Conservation (phyloP, 2,888 invertebrate species). For the Chydorus sphaericus region DNA sequence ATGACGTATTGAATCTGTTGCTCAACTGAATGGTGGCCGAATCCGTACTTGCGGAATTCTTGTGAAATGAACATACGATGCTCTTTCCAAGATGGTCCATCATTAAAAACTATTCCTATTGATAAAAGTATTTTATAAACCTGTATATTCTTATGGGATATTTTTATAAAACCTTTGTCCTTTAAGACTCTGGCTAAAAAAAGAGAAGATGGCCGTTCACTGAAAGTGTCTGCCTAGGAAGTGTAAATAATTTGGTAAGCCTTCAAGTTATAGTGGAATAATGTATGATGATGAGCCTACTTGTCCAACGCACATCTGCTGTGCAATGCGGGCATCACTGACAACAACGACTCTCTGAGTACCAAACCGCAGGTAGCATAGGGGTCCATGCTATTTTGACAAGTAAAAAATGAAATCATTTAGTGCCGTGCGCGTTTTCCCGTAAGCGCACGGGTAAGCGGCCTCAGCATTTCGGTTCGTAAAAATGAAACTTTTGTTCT, state of each 20-base stretch:
- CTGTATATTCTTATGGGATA: too few species aligned
- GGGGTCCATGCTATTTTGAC: conserved; percentile 8
- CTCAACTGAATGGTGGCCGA: conserved; percentile 10
- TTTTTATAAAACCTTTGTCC: conserved; percentile 14
- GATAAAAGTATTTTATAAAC: neutral
- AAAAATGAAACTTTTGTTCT: neutral
- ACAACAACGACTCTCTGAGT: conserved; percentile 8
- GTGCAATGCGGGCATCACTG: conserved; percentile 11
- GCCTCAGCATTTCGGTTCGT: neutral
- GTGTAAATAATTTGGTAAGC: too few species aligned
- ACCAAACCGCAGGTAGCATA: conserved; percentile 8
- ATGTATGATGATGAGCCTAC: too few species aligned
- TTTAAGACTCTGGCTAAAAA: conserved; percentile 11
- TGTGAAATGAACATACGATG: conserved; percentile 11
- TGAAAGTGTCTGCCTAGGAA: conserved; percentile 14
- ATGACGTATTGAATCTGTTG: conserved; percentile 10
- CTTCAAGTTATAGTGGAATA: too few species aligned
- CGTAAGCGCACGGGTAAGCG: neutral
- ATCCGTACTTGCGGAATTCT: conserved; percentile 15
- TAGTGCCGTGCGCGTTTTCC: neutral
- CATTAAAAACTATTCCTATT: conserved; percentile 14
- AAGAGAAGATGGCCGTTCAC: conserved; percentile 6
- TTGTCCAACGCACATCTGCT: conserved; percentile 9
- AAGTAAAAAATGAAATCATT: neutral
- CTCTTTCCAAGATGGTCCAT: conserved; percentile 11